These are phyloP conservation scores for Atrichornis clamosus DNA, from an alignment of 2,113 vertebrate genomes.

Conservation along the genomic window DNA sequence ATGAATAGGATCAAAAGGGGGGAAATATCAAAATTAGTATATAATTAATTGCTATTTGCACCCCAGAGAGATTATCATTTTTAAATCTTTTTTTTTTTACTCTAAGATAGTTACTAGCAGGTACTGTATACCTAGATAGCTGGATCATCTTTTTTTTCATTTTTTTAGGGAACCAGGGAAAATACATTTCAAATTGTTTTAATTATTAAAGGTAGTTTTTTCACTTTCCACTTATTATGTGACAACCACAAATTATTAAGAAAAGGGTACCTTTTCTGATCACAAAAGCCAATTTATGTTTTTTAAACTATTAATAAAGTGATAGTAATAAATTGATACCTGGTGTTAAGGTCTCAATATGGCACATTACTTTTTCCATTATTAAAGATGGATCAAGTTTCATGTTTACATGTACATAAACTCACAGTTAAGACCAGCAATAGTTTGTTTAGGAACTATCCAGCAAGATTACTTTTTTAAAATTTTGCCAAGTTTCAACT, in stretches of 20 bases:
- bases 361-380: background rate
- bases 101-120: background rate
- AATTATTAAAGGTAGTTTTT: background rate
- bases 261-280: background rate
- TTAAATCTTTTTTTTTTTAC: background rate
- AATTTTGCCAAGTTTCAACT: background rate
- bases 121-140: background rate
- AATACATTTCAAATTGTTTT: background rate
- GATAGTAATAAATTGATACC: background rate
- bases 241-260: background rate
- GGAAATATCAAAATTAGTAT: background rate
- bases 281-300: background rate
- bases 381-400: background rate
- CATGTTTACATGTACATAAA: background rate
- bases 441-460: background rate
- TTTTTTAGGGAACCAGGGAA: background rate
- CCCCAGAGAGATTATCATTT: conserved; percentile 7
- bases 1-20: background rate
- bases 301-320: background rate
- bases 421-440: background rate
- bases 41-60: conserved; percentile 2
- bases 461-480: background rate
- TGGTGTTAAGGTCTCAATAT: background rate
- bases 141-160: background rate
- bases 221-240: background rate